Percentiles rank a stretch among this genome's conserved stretches.
These are phyloP conservation scores for Eumerus sabulonum DNA, from an alignment of 2,888 invertebrate species.

Conservation along the genomic window DNA sequence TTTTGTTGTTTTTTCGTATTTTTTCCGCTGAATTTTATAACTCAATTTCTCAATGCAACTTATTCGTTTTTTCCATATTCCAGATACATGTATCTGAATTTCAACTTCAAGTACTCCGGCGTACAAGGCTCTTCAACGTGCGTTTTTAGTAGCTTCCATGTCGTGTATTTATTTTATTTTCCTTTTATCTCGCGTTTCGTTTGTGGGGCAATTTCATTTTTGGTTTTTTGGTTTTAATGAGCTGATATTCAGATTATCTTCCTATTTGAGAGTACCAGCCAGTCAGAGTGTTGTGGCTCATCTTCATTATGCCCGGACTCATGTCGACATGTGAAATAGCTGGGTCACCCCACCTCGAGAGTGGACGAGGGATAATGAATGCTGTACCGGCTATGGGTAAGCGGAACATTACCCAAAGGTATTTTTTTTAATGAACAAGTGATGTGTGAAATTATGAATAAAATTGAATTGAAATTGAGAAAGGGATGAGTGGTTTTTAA, in stretches of 20 bases:
- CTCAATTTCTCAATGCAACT: too few relatives aligned
- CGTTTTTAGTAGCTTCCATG: constrained; percentile 2
- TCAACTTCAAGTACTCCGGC: not conserved
- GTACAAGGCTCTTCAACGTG: too few relatives aligned
- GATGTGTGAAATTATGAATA: constrained; percentile 48
- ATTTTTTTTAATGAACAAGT: constrained; percentile 38
- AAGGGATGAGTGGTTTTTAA: constrained; percentile 12
- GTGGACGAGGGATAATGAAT: not conserved
- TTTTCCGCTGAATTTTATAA: too few relatives aligned
- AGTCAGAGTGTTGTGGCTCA: too few relatives aligned
- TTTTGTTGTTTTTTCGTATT: too few relatives aligned
- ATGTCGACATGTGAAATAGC: not conserved
- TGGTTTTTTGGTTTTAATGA: constrained; percentile 36
- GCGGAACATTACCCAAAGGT: constrained; percentile 12
- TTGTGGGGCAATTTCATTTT: constrained; percentile 10
- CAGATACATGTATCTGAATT: constrained; percentile 11
- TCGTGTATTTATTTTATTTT: not conserved
- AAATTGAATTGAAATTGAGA: constrained; percentile 31
- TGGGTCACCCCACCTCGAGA: too few relatives aligned
- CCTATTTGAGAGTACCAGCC: constrained; percentile 11
- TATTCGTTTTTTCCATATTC: too few relatives aligned
- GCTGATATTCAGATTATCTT: constrained; percentile 36
- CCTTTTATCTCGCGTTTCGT: not conserved
- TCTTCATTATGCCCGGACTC: constrained; percentile 16
- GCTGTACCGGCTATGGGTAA: constrained; percentile 17